Evolutionary conservation across 30 jellyfish, hydroid and myxozoan genomes (phyloP).

Genomic region (Aurelia aurita): DNA sequence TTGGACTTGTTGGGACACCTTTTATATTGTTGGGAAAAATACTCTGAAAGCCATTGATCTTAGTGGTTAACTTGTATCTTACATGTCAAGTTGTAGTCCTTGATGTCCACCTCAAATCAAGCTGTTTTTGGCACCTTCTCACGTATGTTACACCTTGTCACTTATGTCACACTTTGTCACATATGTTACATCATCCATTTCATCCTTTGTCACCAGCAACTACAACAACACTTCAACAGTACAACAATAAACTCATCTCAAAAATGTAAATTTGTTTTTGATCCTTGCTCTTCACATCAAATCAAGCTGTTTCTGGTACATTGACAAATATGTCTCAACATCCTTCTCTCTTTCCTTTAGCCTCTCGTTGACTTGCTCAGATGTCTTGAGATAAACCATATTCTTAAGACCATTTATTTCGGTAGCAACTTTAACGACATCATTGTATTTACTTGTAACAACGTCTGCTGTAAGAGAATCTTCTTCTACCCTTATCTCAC

Average conservation of each 20-base stretch:
- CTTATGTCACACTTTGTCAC: no score
- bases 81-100: no score
- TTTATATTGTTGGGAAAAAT: no score
- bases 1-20: no score
- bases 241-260: no score
- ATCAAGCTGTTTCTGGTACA: constrained; percentile 89
- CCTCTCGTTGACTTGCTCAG: constrained; percentile 74
- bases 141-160: no score
- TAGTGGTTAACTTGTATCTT: no score
- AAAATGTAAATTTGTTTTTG: no score
- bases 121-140: no score
- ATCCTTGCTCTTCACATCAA: not conserved
- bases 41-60: no score
- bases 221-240: no score
- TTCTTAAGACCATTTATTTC: constrained; percentile 58
- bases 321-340: constrained; percentile 73
- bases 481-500: constrained; percentile 89
- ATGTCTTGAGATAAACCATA: constrained; percentile 67
- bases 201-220: no score
- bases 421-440: constrained; percentile 79
- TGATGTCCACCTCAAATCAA: not conserved
- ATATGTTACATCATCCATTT: constrained; percentile 82
- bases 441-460: constrained; percentile 79
- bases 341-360: constrained; percentile 91
- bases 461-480: constrained; percentile 81